phyloP scores from a whole-genome alignment of 2,113 vertebrate genomes.

The Apus apus region DNA sequence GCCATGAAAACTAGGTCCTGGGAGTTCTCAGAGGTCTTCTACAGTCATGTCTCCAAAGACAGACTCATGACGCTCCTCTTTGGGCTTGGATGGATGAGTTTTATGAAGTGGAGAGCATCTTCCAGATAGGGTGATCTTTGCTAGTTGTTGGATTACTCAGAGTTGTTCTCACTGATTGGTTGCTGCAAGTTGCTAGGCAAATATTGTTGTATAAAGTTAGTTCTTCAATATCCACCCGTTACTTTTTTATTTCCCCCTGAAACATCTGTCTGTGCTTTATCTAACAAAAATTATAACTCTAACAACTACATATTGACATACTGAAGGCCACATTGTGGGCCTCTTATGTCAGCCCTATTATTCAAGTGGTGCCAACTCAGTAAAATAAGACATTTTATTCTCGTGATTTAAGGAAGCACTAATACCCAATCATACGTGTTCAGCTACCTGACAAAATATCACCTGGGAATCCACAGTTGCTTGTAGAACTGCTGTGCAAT shows the following conservation, averaged over 20 bases:
- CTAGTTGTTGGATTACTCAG: neutral
- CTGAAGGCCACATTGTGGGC: neutral
- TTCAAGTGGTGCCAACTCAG: too few relatives aligned
- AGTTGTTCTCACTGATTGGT: neutral
- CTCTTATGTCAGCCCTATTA: neutral
- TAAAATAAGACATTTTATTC: neutral
- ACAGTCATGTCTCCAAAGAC: neutral
- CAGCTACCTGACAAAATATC: neutral
- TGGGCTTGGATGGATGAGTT: neutral
- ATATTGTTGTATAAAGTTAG: neutral
- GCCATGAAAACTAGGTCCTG: neutral
- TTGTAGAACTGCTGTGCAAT: neutral
- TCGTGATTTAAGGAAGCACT: neutral
- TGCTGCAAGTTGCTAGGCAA: neutral
- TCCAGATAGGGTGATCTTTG: neutral
- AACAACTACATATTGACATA: neutral
- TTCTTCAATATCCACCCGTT: neutral
- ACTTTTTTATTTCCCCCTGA: too few relatives aligned
- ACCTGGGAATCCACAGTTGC: neutral
- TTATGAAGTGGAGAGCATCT: neutral
- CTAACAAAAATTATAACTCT: neutral
- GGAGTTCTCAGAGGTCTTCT: neutral
- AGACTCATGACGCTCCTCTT: neutral
- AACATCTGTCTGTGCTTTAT: neutral
- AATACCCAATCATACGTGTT: neutral